phyloP scores from a whole-genome alignment of 1,140 invertebrate species.

The Aethina tumida region DNA sequence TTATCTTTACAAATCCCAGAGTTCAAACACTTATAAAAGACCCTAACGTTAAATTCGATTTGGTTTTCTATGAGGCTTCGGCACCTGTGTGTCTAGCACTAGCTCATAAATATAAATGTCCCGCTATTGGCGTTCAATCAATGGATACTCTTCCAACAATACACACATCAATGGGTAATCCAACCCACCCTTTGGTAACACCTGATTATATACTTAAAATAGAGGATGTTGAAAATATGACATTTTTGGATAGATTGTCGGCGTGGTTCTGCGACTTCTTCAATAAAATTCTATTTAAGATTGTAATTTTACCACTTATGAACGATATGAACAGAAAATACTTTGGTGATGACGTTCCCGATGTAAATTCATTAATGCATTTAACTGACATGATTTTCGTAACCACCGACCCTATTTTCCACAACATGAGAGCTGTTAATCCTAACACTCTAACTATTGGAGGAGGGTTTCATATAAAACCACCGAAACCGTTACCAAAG shows the following conservation, averaged over 20 bases:
- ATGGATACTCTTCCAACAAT: conserved; percentile 15
- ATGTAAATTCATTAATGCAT: too few relatives aligned
- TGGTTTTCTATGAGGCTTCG: too few relatives aligned
- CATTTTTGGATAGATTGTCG: conserved; percentile 29
- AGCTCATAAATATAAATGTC: conserved; percentile 28
- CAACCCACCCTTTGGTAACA: conserved; percentile 28
- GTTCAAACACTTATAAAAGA: too few relatives aligned
- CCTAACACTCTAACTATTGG: conserved; percentile 7
- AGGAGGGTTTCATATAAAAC: conserved; percentile 3
- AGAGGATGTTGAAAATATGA: conserved; percentile 14
- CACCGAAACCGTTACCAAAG: conserved; percentile 7
- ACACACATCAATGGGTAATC: conserved; percentile 28
- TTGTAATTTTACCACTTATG: conserved; percentile 14
- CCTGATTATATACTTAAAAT: conserved; percentile 23
- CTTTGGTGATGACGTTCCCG: conserved; percentile 26
- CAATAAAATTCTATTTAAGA: conserved; percentile 13
- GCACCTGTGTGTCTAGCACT: too few relatives aligned
- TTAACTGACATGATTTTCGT: conserved; percentile 14
- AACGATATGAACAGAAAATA: conserved; percentile 22
- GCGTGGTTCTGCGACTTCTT: conserved; percentile 23
- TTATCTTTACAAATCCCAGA: too few relatives aligned
- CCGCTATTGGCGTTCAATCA: conserved; percentile 28
- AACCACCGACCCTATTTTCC: conserved; percentile 13
- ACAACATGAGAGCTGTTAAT: conserved; percentile 2
- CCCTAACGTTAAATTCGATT: too few relatives aligned